Percentiles rank a stretch among this genome's conserved stretches.
Evolutionary conservation across 2,888 invertebrate genomes (phyloP).

Genomic region (Rhodophaea formosa): DNA sequence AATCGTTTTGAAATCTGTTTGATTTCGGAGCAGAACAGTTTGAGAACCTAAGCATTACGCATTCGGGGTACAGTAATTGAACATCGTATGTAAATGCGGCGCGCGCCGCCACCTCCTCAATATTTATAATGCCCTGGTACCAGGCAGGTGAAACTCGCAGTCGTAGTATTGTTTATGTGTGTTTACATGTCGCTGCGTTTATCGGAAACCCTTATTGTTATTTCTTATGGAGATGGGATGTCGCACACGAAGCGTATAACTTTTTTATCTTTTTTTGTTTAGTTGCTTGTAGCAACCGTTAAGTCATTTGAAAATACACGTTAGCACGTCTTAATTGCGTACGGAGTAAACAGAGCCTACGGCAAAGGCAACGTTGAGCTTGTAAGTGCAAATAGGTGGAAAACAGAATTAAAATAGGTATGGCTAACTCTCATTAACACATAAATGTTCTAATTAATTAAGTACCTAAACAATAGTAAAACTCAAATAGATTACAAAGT

Average conservation of each 20-base stretch:
- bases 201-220: conserved; percentile 17
- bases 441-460: no score
- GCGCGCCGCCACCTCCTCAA: conserved; percentile 65
- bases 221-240: conserved; percentile 13
- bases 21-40: no score
- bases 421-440: no score
- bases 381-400: no score
- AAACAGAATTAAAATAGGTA: no score
- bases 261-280: not conserved
- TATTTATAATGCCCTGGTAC: conserved; percentile 68
- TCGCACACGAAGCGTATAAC: not conserved
- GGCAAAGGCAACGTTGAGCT: no score
- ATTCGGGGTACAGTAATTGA: conserved; percentile 71
- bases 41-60: conserved; percentile 46
- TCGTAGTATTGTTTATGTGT: conserved; percentile 50
- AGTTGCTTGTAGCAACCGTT: not conserved
- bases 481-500: no score
- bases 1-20: no score
- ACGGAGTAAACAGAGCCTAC: no score
- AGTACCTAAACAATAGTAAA: no score
- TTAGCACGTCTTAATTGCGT: no score
- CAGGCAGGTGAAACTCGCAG: conserved; percentile 59
- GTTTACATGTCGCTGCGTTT: conserved; percentile 33
- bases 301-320: not conserved
- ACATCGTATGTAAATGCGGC: conserved; percentile 71